A percentile compares a stretch with the other conserved stretches of the same genome.
phyloP scores from a whole-genome alignment of 2,113 vertebrate genomes.

The Chloroceryle aenea region DNA sequence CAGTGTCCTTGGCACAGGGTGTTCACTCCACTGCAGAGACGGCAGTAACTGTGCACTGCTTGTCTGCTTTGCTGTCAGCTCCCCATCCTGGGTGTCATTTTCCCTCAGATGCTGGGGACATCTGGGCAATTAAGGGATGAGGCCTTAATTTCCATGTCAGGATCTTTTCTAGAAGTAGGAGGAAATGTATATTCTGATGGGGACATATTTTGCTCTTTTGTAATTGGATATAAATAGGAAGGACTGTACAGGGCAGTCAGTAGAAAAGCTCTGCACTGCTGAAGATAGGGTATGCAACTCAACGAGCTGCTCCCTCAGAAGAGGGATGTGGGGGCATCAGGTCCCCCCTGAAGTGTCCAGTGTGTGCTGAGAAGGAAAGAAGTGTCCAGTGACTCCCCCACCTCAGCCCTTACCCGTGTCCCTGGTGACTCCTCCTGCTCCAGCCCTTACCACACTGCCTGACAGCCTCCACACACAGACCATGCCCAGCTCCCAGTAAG shows the following conservation, averaged over 20 bases:
- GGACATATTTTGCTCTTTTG: neutral
- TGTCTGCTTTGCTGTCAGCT: neutral
- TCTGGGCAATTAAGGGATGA: neutral
- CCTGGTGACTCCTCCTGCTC: neutral
- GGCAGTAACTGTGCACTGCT: neutral
- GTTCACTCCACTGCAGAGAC: neutral
- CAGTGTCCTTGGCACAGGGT: neutral
- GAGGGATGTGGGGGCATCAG: too few relatives aligned
- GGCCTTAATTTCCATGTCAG: neutral
- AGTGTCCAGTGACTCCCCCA: neutral
- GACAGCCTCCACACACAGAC: too few relatives aligned
- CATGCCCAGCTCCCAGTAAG: neutral
- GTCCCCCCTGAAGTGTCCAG: too few relatives aligned
- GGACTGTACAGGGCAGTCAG: neutral
- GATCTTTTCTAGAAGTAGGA: neutral
- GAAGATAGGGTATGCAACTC: neutral
- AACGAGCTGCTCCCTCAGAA: too few relatives aligned
- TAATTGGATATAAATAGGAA: neutral
- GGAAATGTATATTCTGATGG: neutral
- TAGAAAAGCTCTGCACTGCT: neutral
- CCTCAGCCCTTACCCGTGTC: neutral
- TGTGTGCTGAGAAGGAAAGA: too few relatives aligned
- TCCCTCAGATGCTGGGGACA: neutral
- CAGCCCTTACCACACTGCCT: neutral
- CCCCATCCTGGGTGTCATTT: neutral